Base-by-base conservation (phyloP, 2,113 vertebrate genomes). In the Parus major region DNA sequence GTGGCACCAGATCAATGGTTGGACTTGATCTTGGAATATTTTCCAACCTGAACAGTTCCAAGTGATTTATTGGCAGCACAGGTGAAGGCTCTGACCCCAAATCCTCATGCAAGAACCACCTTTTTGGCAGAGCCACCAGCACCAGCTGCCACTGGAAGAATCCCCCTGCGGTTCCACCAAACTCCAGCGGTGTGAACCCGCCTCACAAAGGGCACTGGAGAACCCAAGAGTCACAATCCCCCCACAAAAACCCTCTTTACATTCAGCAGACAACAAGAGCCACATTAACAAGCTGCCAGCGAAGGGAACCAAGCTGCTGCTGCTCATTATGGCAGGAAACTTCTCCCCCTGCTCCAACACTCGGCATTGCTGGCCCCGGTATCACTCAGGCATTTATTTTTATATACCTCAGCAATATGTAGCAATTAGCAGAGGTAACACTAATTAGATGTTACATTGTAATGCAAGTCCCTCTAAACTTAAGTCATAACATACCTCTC, bases 361-460 rank as follows among this genome's bases (percentile, higher is more conserved):
- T 89, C 28, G 65, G 23, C 25, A 17, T 6, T 12, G 83, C 57
- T 28, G 72, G 79, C 35, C 39, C 42, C 16, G 29, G 70, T 10
- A 82, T 91, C 94, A 52, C 90, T 93, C 96, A 88, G 23, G 69
- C 91, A 52, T 94, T 97, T 95, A 93, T 95, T 97, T 94, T 96
- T 90, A 95, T 94, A 92, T 78, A 97, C 85, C 94, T 97, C 93
- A 93, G 92, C 92, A 91, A 94, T 90, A 94, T 71, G 92, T 44
- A 95, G 96, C 96, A 97, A 97, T 98, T 98, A 98, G 97, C 53
- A 95, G 93, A 97, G 94, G 90, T 89, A 97, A 93, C 82, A 76
- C 96, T 97, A 98, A 98, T 98, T 98, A 98, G 97, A 96, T 95
- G 97, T 97, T 97, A 98, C 97, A 97, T 96, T 97, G 97, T 97